These are phyloP conservation scores for Halcyon smyrnensis DNA, from an alignment of 2,797 vertebrate genomes.

Conservation along the genomic window DNA sequence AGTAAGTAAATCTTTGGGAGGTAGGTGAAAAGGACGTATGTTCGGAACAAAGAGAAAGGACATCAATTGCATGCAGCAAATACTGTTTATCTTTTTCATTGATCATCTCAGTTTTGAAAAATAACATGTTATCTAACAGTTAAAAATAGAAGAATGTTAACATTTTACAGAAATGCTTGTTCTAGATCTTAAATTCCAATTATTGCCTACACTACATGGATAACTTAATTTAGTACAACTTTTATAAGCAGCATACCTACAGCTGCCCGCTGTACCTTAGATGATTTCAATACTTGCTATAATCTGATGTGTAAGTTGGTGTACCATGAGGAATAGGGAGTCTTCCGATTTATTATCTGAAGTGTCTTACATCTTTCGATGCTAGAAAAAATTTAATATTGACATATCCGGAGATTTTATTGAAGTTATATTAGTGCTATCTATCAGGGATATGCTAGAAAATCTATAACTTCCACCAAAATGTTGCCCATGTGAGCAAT, in stretches of 20 bases:
- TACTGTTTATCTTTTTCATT: background rate
- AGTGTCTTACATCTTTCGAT: conserved; percentile 78
- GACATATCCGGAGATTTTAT: conserved; percentile 93
- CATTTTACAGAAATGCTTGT: background rate
- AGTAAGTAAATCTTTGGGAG: background rate
- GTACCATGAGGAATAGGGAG: conserved; percentile 77
- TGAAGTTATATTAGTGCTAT: conserved; percentile 98
- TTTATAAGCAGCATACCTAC: conserved; percentile 20
- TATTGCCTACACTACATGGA: background rate
- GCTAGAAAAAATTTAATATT: conserved; percentile 88
- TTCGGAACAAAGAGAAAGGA: background rate
- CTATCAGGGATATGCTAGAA: conserved; percentile 95
- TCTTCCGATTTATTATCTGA: conserved; percentile 83
- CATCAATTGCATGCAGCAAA: background rate
- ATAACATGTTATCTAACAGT: background rate
- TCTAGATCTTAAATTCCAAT: background rate
- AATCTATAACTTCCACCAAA: conserved; percentile 96
- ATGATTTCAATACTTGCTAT: conserved; percentile 74
- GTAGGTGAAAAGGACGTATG: background rate
- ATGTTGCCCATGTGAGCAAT: conserved; percentile 92
- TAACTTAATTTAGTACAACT: conserved; percentile 31
- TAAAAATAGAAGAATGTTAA: conserved; percentile 6
- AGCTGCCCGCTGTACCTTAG: conserved; percentile 59
- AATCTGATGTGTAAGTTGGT: conserved; percentile 78
- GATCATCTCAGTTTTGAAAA: background rate